A percentile compares a stretch with the other conserved stretches of the same genome.
These are phyloP conservation scores for Alces alces DNA, from an alignment of 2,113 vertebrate species.

Conservation along the genomic window DNA sequence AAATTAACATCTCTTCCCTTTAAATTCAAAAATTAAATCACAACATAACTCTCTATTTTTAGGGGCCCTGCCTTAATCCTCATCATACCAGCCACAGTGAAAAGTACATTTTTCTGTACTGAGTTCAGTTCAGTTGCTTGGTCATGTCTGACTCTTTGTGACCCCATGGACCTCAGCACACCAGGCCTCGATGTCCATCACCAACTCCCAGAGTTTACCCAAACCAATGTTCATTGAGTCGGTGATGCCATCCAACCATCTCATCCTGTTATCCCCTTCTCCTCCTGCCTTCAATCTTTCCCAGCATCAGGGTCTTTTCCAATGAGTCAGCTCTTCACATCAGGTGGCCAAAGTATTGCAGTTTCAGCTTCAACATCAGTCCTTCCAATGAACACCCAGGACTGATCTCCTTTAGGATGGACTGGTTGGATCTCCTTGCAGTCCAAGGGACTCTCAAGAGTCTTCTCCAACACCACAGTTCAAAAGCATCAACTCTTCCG, in stretches of 20 bases:
- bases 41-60: background rate
- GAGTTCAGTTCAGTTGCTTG: background rate
- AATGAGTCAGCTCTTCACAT: background rate
- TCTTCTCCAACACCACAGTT: background rate
- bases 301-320: background rate
- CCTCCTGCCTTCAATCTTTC: background rate
- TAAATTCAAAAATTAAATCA: background rate
- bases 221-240: background rate
- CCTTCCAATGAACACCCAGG: background rate
- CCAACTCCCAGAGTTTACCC: background rate
- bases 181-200: background rate
- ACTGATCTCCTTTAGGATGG: background rate
- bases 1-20: background rate
- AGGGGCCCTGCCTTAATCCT: background rate
- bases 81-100: background rate
- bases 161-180: rapidly evolving
- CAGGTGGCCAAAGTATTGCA: background rate
- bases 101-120: background rate
- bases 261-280: background rate
- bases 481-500: background rate
- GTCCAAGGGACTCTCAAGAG: background rate
- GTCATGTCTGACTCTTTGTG: background rate
- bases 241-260: background rate
- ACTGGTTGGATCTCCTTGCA: background rate
- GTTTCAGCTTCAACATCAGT: background rate